Conservation (phyloP, 2,113 vertebrate species). For the Coracopsis vasa region DNA sequence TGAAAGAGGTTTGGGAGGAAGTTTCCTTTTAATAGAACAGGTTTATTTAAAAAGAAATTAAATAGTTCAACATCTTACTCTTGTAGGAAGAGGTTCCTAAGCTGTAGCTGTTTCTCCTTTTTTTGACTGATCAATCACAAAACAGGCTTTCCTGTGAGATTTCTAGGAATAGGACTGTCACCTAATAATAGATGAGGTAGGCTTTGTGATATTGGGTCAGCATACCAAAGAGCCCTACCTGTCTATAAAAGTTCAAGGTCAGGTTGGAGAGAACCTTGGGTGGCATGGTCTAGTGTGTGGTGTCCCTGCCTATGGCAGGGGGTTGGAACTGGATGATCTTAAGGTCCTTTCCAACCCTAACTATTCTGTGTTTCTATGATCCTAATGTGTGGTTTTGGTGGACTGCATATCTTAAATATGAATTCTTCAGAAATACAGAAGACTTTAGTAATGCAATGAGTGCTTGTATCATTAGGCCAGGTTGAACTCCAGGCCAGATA, state of each 20-base stretch:
- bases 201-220: neutral
- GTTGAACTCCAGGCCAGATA: neutral
- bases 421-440: neutral
- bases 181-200: neutral
- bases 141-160: neutral
- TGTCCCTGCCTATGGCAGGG: too few species aligned
- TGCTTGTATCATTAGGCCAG: neutral
- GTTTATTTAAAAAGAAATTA: neutral
- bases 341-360: neutral
- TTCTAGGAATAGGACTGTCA: neutral
- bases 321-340: neutral
- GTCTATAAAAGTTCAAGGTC: neutral
- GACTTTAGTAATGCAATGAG: neutral
- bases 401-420: rapidly evolving
- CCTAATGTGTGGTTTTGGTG: too few species aligned
- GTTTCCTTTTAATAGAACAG: neutral
- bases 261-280: neutral
- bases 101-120: neutral
- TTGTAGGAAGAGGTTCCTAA: neutral
- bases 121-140: neutral
- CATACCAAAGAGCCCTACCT: neutral
- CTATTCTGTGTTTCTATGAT: neutral
- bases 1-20: rapidly evolving
- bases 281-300: neutral
- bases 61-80: neutral